These are phyloP conservation scores for Dreissena rostriformis DNA, from an alignment of 1,140 invertebrate species.

Conservation along the genomic window DNA sequence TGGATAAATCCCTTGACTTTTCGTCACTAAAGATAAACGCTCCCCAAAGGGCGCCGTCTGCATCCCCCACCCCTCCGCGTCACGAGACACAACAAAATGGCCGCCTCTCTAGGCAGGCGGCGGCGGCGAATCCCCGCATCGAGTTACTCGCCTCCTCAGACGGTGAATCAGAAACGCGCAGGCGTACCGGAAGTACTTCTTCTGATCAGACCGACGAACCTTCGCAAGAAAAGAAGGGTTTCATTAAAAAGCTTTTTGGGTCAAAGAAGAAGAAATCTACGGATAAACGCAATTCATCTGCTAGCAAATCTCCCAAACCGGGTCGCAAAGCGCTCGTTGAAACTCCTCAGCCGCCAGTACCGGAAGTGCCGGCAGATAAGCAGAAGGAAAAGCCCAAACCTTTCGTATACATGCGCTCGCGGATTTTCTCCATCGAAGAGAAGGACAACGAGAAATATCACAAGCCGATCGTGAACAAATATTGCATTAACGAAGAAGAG, in stretches of 20 bases:
- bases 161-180: slow-evolving; percentile 17
- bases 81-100: slow-evolving; percentile 31
- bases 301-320: slow-evolving; percentile 49
- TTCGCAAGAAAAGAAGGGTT: slow-evolving; percentile 64
- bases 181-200: slow-evolving; percentile 52
- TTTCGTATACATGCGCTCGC: slow-evolving; percentile 75
- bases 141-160: slow-evolving; percentile 31
- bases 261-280: slow-evolving; percentile 72
- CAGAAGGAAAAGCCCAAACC: slow-evolving; percentile 67
- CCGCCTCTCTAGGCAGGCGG: slow-evolving; percentile 4
- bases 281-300: slow-evolving; percentile 53
- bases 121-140: neutral
- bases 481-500: slow-evolving; percentile 43
- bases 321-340: slow-evolving; percentile 46
- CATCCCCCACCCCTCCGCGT: slow-evolving; percentile 33
- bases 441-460: slow-evolving; percentile 71
- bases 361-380: slow-evolving; percentile 58
- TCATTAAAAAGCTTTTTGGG: slow-evolving; percentile 74
- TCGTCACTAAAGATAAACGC: slow-evolving; percentile 43
- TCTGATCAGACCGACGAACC: slow-evolving; percentile 52
- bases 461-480: slow-evolving; percentile 52
- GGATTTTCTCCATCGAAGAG: slow-evolving; percentile 76
- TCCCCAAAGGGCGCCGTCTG: slow-evolving; percentile 37
- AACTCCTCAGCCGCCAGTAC: slow-evolving; percentile 53
- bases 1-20: slow-evolving; percentile 38